A percentile compares a stretch with the other conserved stretches of the same genome.
Evolutionary conservation across 2,113 vertebrate genomes (phyloP).

Genomic region (Stegastes partitus): DNA sequence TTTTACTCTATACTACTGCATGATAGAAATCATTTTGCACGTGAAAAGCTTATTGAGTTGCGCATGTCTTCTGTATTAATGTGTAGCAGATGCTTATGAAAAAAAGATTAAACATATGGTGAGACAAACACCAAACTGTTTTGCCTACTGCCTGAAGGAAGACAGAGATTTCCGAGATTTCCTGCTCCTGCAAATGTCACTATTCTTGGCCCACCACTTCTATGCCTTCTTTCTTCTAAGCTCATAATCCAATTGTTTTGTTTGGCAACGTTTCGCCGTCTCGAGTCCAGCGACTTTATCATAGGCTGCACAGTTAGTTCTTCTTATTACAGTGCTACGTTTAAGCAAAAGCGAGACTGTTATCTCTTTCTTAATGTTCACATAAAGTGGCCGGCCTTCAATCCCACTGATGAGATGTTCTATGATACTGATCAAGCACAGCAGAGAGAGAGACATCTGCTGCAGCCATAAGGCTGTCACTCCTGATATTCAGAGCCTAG

Average conservation of each 20-base stretch:
- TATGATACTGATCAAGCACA: conserved; percentile 51
- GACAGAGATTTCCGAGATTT: conserved; percentile 34
- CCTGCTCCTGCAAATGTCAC: conserved; percentile 49
- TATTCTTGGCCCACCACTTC: conserved; percentile 46
- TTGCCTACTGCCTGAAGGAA: conserved; percentile 30
- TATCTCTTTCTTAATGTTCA: conserved; percentile 16
- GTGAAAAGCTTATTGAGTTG: not conserved
- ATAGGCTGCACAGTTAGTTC: conserved; percentile 21
- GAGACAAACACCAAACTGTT: not conserved
- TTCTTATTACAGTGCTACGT: conserved; percentile 6
- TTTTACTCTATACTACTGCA: not conserved
- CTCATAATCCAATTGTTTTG: conserved; percentile 69
- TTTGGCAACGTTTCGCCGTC: conserved; percentile 44
- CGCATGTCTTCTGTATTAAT: not conserved
- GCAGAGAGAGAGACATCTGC: conserved; percentile 61
- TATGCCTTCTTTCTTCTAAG: conserved; percentile 62
- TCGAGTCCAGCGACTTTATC: conserved; percentile 30
- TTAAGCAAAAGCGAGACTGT: conserved; percentile 20
- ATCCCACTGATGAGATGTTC: conserved; percentile 29
- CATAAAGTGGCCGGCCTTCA: conserved; percentile 28
- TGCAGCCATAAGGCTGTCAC: conserved; percentile 61
- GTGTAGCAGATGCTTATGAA: conserved; percentile 7
- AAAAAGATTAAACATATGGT: conserved; percentile 15
- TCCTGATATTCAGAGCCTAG: conserved; percentile 49
- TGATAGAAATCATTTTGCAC: not conserved